Base-by-base conservation (phyloP, 2,113 vertebrate genomes). In the Corythornis vintsioides region DNA sequence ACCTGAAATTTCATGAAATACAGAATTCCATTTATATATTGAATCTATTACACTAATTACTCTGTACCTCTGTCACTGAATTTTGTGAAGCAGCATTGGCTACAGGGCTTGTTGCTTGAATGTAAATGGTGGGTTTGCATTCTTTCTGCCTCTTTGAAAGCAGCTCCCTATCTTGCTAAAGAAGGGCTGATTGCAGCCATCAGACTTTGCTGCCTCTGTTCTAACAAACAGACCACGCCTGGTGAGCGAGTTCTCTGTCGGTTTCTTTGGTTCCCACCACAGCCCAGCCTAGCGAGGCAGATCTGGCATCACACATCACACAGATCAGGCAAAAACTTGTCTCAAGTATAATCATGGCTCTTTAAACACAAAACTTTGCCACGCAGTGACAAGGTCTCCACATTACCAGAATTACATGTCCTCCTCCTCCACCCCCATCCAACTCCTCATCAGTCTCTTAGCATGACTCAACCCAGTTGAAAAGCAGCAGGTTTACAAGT, bases 361-460 rank as follows among this genome's bases (percentile, higher is more conserved):
- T 87, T 88, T 88, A 96, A 92, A 92, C 75, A 89, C 92, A 65
- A 50, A 83, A 85, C 75, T 86, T 83, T 85, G 86, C 84, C 91
- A 93, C 84, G 83, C 89, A 93, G 85, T 89, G 87, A 93, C 92
- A 95, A 92, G 89, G 94, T 94, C 92, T 84, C 82, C 91, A 80
- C 82, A 71, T 91, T 92, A 89, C 91, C 85, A 91, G 82, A 91
- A 94, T 74, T 83, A 79, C 64, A 92, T 79, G 94, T 66, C 89
- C 89, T 90, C 92, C 84, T 92, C 82, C 82, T 69, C 84, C 91
- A 0, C 89, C 81, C 87, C 90, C 96, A 80, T 15, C 67, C 81
- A 83, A 33, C 81, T 94, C 79, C 79, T 78, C 90, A 65, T 85
- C 87, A 89, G 81, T 64, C 92, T 89, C 71, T 16, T 16, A 64